These are phyloP conservation scores for Champsocephalus gunnari DNA, from an alignment of 2,797 vertebrate species.

Conservation along the genomic window DNA sequence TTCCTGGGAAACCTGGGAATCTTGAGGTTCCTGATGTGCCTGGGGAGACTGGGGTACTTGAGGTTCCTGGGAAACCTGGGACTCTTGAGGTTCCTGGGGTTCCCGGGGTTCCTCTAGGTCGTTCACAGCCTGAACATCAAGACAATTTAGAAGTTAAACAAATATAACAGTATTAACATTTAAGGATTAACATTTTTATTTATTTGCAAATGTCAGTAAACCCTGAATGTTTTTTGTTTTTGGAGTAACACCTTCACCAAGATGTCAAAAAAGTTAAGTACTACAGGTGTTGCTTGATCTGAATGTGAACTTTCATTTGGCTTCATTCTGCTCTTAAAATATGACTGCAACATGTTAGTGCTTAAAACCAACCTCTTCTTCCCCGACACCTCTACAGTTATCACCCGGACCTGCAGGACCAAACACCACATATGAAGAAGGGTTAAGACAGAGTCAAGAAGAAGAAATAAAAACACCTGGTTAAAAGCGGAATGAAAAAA, in stretches of 20 bases:
- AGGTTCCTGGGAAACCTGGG: not conserved
- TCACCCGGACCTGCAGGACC: slow-evolving; percentile 51
- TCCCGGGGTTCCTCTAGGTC: not conserved
- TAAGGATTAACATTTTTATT: not conserved
- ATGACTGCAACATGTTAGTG: slow-evolving; percentile 7
- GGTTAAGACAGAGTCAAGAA: not conserved
- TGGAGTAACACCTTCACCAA: slow-evolving; percentile 23
- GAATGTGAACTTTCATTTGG: not conserved
- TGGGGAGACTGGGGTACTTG: too few species aligned
- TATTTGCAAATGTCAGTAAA: slow-evolving; percentile 3
- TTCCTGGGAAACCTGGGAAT: too few species aligned
- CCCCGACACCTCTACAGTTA: slow-evolving; percentile 20
- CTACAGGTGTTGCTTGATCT: not conserved
- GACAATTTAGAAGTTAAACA: not conserved
- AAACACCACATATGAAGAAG: slow-evolving; percentile 58
- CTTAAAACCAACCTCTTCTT: slow-evolving; percentile 62
- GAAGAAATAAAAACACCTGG: slow-evolving; percentile 20
- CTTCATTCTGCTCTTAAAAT: slow-evolving; percentile 9
- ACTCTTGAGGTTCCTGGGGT: not conserved
- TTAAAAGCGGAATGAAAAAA: slow-evolving; percentile 31
- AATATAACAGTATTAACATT: not conserved
- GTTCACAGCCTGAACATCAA: slow-evolving; percentile 13
- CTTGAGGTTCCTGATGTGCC: not conserved
- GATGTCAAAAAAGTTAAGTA: slow-evolving; percentile 4
- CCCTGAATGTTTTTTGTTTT: not conserved